Evolutionary conservation across 2,113 vertebrate species (phyloP), one percentile per base, ranked within the genome.

Genomic region (Sphaerodactylus townsendi): DNA sequence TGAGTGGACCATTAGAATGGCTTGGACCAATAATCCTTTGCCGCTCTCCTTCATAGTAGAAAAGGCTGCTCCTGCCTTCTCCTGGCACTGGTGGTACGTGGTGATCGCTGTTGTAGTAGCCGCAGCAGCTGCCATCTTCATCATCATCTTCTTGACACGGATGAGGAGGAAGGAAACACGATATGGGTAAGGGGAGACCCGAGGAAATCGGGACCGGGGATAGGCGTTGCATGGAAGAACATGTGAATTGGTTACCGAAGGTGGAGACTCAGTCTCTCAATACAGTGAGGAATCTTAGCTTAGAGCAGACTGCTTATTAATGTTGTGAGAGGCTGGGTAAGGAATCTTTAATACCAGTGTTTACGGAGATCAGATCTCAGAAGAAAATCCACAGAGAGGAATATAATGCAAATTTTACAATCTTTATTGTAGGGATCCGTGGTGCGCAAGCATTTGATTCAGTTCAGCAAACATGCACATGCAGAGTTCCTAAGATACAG

Each of bases 71-170:
- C 89, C 91, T 0, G 48, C 89, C 82, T 97, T 98, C 93, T 97
- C 97, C 62, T 98, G 98, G 98, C 97, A 97, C 93, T 98, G 98
- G 98, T 98, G 97, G 97, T 98, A 98, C 10, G 96, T 98, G 85
- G 96, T 97, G 75, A 96, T 98, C 93, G 97, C 96, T 30, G 91
- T 96, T 0, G 93, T 94, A 1, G 96, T 95, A 11, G 96, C 96
- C 0, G 88, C 97, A 10, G 94, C 95, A 82, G 95, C 97, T 5
- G 95, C 96, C 4, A 93, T 96, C 84, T 95, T 97, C 85, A 89
- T 97, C 93, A 94, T 95, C 28, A 91, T 98, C 64, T 97, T 98
- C 73, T 94, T 97, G 81, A 94, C 97, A 76, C 96, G 97, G 81
- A 95, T 95, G 84, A 93, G 97, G 65, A 96, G 92, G 89, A 98